Percentiles rank a stretch among this genome's conserved stretches.
phyloP scores from a whole-genome alignment of 2,113 vertebrate genomes.

The Eudyptes chrysolophus region DNA sequence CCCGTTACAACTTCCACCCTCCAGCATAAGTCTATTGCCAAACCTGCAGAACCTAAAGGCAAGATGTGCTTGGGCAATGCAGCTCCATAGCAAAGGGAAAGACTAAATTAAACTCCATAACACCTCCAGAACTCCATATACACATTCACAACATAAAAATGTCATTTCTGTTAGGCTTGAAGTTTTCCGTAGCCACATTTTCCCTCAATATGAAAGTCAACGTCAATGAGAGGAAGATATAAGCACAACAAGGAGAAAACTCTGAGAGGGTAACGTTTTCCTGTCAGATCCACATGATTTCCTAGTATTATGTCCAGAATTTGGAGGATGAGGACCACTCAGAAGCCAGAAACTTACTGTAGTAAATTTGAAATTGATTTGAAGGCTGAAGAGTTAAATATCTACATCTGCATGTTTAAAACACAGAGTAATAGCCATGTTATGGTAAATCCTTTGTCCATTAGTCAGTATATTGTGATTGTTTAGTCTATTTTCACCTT shows the following conservation, averaged over 20 bases:
- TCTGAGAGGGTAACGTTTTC: neutral
- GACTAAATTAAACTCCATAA: neutral
- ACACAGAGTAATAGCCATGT: neutral
- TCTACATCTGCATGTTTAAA: neutral
- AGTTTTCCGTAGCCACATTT: neutral
- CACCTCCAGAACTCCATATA: neutral
- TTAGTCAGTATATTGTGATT: neutral
- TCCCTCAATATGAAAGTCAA: neutral
- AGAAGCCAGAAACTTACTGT: neutral
- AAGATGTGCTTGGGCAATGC: neutral
- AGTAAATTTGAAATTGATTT: neutral
- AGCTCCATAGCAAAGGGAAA: neutral
- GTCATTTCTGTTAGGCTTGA: neutral
- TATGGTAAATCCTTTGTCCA: neutral
- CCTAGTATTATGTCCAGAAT: neutral
- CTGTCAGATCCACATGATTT: neutral
- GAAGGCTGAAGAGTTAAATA: neutral
- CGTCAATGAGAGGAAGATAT: neutral
- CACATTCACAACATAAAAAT: neutral
- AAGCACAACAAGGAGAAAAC: neutral
- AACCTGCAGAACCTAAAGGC: neutral
- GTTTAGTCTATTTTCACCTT: neutral
- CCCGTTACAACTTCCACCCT: neutral
- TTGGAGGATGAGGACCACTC: neutral
- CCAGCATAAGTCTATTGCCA: neutral